Base-by-base conservation (phyloP, 2,113 vertebrate species). In the Mungos mungo region DNA sequence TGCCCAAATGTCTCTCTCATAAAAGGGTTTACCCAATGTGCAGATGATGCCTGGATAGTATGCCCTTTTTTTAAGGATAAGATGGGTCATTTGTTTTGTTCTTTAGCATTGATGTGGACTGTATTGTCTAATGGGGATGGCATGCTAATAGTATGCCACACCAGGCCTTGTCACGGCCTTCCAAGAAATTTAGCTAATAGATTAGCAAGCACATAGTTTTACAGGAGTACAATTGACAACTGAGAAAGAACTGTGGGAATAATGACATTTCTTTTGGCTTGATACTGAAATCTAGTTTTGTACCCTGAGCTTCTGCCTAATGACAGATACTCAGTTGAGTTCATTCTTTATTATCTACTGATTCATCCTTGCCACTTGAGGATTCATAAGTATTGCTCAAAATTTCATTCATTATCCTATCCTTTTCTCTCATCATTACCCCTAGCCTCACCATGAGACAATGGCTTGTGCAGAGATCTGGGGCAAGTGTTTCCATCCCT, bases 201-300 rank as follows among this genome's bases (percentile, higher is more conserved):
- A 45, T 91, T 80, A 84, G 23, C 23, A 96, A 90, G 57, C 25
- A 83, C 25, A 45, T 18, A 33, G 35, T 80, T 74, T 76, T 81
- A 63, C 81, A 92, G 38, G 29, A 89, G 3, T 45, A 14, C 5
- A 81, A 66, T 52, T 3, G 6, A 90, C 27, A 86, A 76, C 47
- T 84, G 85, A 72, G 92, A 93, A 94, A 79, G 71, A 65, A 11
- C 21, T 82, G n/a, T 79, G 52, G 18, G 81, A 74, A 91, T 66
- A 84, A 84, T 35, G 47, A 60, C 23, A 52, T 90, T 83, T 74
- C 38, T 90, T 72, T 92, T 65, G 31, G 2, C 52, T 94, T 72
- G 21, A 16, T 33, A 50, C 7, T 35, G 35, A 95, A 93, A 86
- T 85, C n/a, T 72, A 8, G 29, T 57, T 11, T 92, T 86, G 77